Evolutionary conservation across 1,140 invertebrate species (phyloP), one percentile per base, ranked within the genome.

Genomic region (Drosophila asahinai): DNA sequence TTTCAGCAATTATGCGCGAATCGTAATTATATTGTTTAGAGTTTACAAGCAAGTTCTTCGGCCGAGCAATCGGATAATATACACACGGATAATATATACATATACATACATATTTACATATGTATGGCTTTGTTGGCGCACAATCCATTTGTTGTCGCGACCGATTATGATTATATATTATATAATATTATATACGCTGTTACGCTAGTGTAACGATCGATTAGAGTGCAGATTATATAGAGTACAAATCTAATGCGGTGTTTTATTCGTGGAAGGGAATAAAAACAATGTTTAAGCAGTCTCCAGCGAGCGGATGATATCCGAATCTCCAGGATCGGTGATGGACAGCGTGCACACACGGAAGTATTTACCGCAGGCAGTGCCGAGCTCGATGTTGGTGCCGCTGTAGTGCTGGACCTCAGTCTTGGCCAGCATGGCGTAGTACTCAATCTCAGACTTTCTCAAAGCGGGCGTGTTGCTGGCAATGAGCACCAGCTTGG

Each of bases 321-420:
- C 99, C 51, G 98, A 99, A 94, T 99, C 99, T 93, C 99, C 99
- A 93, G 99, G 97, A 94, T 99, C 99, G 48, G 99, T 99, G 91
- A 99, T 99, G 49, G 98, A 98, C 86, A 99, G 95, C 43, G 98
- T 99, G 94, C 98, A 99, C 11, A 99, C 99, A 89, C 98, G 95
- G 96, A 99, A 99, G 94, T 99, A 99, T 95, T 99, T 99, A 94
- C 99, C 99, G 93, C 99, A 99, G 27, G 99, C 99, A 67, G 99
- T 99, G 75, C 99, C 99, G 77, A 99, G 94, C 93, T 99, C 99
- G 91, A 99, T 99, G 94, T 99, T 99, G 95, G 98, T 99, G 30
- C 99, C 99, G 77, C 97, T 97, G 94, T 99, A 99, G 93, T 99
- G 99, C 93, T 99, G 99, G 17, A 99, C 99, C 81, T 99, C 99